Conservation (phyloP, 2,797 vertebrate species). For the Antrozous pallidus region DNA sequence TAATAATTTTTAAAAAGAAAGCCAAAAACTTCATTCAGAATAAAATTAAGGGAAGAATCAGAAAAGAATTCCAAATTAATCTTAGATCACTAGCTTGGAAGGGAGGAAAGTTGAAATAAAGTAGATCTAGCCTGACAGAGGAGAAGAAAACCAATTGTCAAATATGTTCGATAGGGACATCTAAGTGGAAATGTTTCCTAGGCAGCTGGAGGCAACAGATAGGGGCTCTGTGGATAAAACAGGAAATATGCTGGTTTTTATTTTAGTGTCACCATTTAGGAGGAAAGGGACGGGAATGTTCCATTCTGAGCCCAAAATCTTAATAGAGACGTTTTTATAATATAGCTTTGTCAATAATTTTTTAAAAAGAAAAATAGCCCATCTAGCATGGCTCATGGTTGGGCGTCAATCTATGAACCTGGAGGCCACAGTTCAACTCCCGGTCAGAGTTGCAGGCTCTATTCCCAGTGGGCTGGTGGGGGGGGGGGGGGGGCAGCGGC, state of each 20-base stretch:
- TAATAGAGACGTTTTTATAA: constrained; percentile 2
- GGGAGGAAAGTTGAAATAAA: neutral
- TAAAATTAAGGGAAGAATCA: neutral
- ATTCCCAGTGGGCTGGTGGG: too few species aligned
- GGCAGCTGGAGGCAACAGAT: constrained; percentile 62
- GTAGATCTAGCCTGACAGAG: neutral
- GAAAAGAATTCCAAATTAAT: neutral
- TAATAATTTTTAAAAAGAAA: neutral
- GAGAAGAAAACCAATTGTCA: neutral
- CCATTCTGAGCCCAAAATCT: neutral
- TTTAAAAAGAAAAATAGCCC: neutral
- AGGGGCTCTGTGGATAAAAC: constrained; percentile 23
- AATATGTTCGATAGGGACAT: neutral
- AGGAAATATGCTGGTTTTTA: constrained; percentile 54
- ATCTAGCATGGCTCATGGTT: too few species aligned
- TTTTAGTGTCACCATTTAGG: neutral
- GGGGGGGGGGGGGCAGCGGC: too few species aligned
- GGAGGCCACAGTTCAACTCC: too few species aligned
- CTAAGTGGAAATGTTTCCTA: neutral
- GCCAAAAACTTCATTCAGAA: neutral
- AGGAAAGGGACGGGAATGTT: neutral
- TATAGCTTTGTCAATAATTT: neutral
- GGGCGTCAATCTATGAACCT: too few species aligned
- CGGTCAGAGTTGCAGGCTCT: neutral
- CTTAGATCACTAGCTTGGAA: neutral